Conservation (phyloP, 2,888 invertebrate genomes). For the Phalangium opilio region DNA sequence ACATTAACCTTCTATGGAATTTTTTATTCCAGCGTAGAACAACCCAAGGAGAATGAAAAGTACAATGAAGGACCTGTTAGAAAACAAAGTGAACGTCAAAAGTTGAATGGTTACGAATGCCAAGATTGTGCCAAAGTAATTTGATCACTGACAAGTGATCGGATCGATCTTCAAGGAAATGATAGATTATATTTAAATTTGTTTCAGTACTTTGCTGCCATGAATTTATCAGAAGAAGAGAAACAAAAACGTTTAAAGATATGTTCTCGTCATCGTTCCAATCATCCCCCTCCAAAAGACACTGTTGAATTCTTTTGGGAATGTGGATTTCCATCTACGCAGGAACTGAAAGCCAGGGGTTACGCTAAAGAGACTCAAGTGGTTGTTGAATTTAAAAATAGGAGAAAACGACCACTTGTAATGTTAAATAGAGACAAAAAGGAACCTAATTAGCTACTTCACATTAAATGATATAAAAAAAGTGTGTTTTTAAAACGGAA, state of each 20-base stretch:
- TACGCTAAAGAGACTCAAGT: not conserved
- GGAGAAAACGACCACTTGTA: no score
- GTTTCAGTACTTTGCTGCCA: conserved; percentile 12
- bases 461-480: no score
- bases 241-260: conserved; percentile 13
- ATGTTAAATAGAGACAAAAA: no score
- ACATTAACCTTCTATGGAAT: no score
- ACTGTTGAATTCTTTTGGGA: conserved; percentile 22
- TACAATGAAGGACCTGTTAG: conserved; percentile 16
- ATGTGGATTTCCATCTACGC: conserved; percentile 19
- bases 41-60: conserved; percentile 15
- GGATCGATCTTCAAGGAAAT: not conserved
- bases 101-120: conserved; percentile 17
- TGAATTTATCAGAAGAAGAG: conserved; percentile 14
- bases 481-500: no score
- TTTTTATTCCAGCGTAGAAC: not conserved
- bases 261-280: conserved; percentile 18
- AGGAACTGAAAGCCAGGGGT: conserved; percentile 18
- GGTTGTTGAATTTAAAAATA: not conserved
- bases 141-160: no score
- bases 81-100: conserved; percentile 11
- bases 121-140: conserved; percentile 16
- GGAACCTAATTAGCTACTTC: no score
- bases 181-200: no score
- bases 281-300: conserved; percentile 12